Base-by-base conservation (phyloP, 2,113 vertebrate genomes). In the Upupa epops region DNA sequence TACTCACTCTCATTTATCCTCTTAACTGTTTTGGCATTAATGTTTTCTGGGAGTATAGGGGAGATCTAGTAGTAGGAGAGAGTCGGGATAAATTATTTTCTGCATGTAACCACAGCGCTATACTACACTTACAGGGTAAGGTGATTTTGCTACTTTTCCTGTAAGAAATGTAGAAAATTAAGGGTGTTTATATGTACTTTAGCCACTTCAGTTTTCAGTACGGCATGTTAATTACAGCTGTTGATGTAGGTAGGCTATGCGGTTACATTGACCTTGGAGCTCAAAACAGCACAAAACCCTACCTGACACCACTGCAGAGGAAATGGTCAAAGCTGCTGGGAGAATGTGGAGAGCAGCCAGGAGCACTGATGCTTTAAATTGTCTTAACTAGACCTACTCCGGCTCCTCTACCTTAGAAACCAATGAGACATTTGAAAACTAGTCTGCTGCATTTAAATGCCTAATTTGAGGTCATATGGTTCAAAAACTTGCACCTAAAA, bases 391-490 rank as follows among this genome's bases (percentile, higher is more conserved):
- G 45, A 59, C 36, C 20, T 69, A 11, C 7, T 48, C 9, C 12
- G 56, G 14, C 9, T 83, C 64, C 26, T 73, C n/a, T 29, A 28
- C 8, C 48, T 70, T 46, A 71, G 37, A 76, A 29, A 25, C 9
- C 49, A 5, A 13, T 36, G 59, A 70, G 22, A 34, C n/a, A 72
- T 8, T 11, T 63, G n/a, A 49, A 83, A 73, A 75, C 9, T 28
- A 51, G 11, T 31, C 36, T 26, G 25, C 8, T 65, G 14, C 15
- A 56, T 54, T 84, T 51, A 71, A 78, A 46, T 0, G 2, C 14
- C 34, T 75, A 52, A 31, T 59, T 18, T n/a, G n/a, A 85, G 26
- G 21, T 11, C 1, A 0, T 17, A 14, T 3, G 0, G 5, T 61
- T 65, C 82, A 21, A 91, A 85, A 85, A 74, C 2, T 51, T 78